Percentiles rank a stretch among this genome's conserved stretches.
Conservation (phyloP, 2,888 invertebrate genomes). For the Caenorhabditis virilis region DNA sequence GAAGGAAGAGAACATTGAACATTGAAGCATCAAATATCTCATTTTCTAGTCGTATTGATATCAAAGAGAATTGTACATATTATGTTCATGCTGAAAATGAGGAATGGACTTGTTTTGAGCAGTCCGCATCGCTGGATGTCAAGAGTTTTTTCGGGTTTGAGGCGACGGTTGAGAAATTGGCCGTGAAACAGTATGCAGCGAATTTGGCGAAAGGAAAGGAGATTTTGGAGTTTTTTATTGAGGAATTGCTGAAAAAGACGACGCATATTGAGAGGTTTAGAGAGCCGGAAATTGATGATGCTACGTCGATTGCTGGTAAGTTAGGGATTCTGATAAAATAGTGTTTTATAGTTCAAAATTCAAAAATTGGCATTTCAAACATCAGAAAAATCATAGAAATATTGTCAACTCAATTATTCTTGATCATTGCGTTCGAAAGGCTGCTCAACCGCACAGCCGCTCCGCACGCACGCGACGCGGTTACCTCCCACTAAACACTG, state of each 20-base stretch:
- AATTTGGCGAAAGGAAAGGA: constrained; percentile 90
- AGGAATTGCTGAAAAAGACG: constrained; percentile 76
- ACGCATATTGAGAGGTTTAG: constrained; percentile 22
- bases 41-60: constrained; percentile 81
- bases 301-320: constrained; percentile 15
- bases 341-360: not conserved
- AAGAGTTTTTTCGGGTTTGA: constrained; percentile 94
- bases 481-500: too few relatives aligned
- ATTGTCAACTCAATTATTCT: too few relatives aligned
- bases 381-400: too few relatives aligned
- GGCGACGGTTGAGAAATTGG: constrained; percentile 89
- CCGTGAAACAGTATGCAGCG: constrained; percentile 90
- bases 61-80: constrained; percentile 86
- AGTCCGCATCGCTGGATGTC: constrained; percentile 86
- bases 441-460: too few relatives aligned
- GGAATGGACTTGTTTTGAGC: constrained; percentile 94
- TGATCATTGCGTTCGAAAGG: too few relatives aligned
- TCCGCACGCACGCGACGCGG: too few relatives aligned
- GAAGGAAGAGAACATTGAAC: constrained; percentile 79
- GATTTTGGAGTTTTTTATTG: constrained; percentile 87
- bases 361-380: not conserved
- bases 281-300: constrained; percentile 28
- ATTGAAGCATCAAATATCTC: constrained; percentile 92
- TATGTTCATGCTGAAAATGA: constrained; percentile 89
- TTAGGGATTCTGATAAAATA: not conserved